A percentile compares a stretch with the other conserved stretches of the same genome.
These are phyloP conservation scores for Ictalurus furcatus DNA, from an alignment of 2,113 vertebrate species.

Conservation along the genomic window DNA sequence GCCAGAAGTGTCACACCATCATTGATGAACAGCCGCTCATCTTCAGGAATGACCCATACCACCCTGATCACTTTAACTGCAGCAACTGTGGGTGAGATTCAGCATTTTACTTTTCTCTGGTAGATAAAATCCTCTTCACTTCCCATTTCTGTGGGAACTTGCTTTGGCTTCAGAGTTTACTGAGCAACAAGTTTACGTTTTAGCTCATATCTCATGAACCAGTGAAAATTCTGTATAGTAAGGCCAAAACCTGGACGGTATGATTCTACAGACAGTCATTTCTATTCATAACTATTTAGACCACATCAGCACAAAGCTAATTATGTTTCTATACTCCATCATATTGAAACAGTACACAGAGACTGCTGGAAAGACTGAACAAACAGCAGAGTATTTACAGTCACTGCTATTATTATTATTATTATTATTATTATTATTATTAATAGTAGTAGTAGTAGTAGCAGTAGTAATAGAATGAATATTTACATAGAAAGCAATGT, in stretches of 20 bases:
- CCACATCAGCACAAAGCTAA: neutral
- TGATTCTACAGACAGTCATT: neutral
- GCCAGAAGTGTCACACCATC: slow-evolving; percentile 97
- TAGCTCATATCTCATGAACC: neutral
- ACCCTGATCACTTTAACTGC: slow-evolving; percentile 98
- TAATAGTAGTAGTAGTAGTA: neutral
- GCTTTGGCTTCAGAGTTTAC: neutral
- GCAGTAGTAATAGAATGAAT: neutral
- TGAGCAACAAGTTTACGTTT: neutral
- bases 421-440: neutral
- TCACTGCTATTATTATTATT: neutral
- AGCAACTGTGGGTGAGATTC: slow-evolving; percentile 90
- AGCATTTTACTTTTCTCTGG: neutral
- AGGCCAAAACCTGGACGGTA: neutral
- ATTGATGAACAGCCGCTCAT: slow-evolving; percentile 94
- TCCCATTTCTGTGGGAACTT: neutral
- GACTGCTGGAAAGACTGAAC: neutral
- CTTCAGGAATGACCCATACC: slow-evolving; percentile 97
- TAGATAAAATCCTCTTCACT: neutral
- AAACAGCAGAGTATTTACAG: neutral
- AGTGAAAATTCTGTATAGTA: neutral
- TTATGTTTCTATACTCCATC: neutral
- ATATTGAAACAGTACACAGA: neutral
- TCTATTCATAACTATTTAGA: neutral
- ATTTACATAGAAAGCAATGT: neutral